These are phyloP conservation scores for Oncorhynchus tshawytscha DNA, from an alignment of 2,113 vertebrate species.

Conservation along the genomic window DNA sequence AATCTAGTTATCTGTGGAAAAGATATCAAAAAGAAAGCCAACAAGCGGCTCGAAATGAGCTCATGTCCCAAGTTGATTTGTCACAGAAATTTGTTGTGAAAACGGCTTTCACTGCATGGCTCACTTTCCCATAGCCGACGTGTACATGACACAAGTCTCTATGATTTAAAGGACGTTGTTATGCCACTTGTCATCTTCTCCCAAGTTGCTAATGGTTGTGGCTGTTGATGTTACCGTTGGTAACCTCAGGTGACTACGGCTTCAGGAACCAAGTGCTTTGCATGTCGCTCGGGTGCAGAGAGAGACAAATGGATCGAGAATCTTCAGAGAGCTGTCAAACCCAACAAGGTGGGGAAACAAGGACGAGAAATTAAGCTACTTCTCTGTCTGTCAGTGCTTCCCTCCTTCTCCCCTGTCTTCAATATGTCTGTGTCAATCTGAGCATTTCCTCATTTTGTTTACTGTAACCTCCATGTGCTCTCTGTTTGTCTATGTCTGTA, in stretches of 20 bases:
- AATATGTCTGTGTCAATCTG: constrained; percentile 53
- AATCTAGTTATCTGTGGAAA: background rate
- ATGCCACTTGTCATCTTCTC: constrained; percentile 42
- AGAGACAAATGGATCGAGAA: constrained; percentile 99
- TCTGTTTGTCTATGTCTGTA: background rate
- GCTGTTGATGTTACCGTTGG: constrained; percentile 62
- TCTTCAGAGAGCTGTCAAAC: constrained; percentile 91
- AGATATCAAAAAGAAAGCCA: background rate
- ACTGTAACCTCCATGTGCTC: constrained; percentile 51
- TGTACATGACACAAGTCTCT: constrained; percentile 42
- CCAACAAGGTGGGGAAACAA: constrained; percentile 88
- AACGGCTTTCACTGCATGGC: background rate
- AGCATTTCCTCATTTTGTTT: constrained; percentile 60
- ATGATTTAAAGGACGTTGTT: constrained; percentile 49
- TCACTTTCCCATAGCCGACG: constrained; percentile 39
- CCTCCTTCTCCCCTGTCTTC: constrained; percentile 63
- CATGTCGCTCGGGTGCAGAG: constrained; percentile 93
- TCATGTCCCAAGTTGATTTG: constrained; percentile 11
- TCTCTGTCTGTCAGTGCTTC: constrained; percentile 64
- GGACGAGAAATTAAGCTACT: constrained; percentile 41
- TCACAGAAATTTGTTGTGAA: constrained; percentile 13
- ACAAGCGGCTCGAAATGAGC: constrained; percentile 21
- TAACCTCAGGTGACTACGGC: constrained; percentile 87
- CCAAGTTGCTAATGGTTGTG: constrained; percentile 62
- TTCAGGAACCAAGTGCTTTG: constrained; percentile 94